phyloP scores from a whole-genome alignment of 2,797 vertebrate genomes.

The Nothura maculosa region DNA sequence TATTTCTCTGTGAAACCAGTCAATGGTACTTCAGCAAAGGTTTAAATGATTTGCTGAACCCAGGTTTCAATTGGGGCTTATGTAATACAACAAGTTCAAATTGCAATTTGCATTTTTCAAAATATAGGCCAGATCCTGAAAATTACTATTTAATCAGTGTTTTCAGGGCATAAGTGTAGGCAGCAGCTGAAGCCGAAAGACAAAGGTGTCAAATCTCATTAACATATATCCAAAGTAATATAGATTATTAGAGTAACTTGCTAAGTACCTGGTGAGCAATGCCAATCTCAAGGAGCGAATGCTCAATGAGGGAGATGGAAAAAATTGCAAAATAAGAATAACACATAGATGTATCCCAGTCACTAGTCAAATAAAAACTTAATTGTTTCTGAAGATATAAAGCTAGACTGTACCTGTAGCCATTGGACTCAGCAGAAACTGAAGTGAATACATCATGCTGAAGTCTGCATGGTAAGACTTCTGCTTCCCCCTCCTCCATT shows the following conservation, averaged over 20 bases:
- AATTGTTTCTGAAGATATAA: not conserved
- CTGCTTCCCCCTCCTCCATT: not conserved
- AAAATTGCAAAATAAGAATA: not conserved
- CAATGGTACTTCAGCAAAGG: constrained; percentile 29
- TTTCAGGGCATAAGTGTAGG: constrained; percentile 33
- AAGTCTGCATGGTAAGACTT: not conserved
- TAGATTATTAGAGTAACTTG: constrained; percentile 9
- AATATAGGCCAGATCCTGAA: constrained; percentile 33
- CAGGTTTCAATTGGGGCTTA: constrained; percentile 7
- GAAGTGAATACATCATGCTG: not conserved
- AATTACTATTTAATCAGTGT: constrained; percentile 62
- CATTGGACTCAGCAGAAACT: not conserved
- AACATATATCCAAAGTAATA: constrained; percentile 45
- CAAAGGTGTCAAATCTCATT: constrained; percentile 71
- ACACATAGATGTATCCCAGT: not conserved
- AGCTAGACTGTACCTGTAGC: not conserved
- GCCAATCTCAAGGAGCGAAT: constrained; percentile 81
- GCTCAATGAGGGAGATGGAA: not conserved
- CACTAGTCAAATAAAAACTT: not conserved
- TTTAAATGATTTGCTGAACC: constrained; percentile 47
- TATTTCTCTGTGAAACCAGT: constrained; percentile 32
- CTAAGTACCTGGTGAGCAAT: constrained; percentile 63
- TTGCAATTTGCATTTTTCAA: constrained; percentile 41
- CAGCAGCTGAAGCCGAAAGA: constrained; percentile 38
- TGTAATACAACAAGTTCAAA: constrained; percentile 51